A percentile compares a stretch with the other conserved stretches of the same genome.
Evolutionary conservation across 2,797 vertebrate species (phyloP).

Genomic region (Cryptoblepharus egeriae): DNA sequence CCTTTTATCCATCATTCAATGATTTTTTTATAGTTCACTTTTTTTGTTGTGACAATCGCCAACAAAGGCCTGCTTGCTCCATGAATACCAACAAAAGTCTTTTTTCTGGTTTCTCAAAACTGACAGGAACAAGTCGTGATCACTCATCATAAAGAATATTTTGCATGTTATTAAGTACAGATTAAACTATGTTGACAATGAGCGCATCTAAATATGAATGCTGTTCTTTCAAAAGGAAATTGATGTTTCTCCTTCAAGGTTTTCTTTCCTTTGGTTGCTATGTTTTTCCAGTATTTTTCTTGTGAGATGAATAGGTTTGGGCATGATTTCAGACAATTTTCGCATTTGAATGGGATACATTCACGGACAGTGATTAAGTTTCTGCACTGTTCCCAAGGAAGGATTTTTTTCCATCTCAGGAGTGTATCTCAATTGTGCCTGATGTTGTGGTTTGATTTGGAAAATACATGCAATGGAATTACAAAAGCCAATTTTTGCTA

Average conservation of each 20-base stretch:
- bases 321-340: background rate
- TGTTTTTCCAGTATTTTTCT: background rate
- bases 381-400: background rate
- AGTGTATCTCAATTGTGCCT: conserved; percentile 26
- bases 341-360: background rate
- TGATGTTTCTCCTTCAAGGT: background rate
- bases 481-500: conserved; percentile 49
- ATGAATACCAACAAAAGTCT: background rate
- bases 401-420: conserved; percentile 2
- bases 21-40: too few relatives aligned
- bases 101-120: background rate
- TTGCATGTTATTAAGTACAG: background rate
- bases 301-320: conserved; percentile 10
- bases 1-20: background rate
- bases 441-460: conserved; percentile 32
- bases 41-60: too few relatives aligned
- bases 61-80: background rate
- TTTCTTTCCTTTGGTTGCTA: background rate
- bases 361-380: background rate
- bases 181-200: background rate
- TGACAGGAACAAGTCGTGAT: background rate
- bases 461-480: conserved; percentile 33
- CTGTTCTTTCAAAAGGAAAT: background rate
- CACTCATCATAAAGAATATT: background rate
- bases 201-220: background rate